A percentile compares a stretch with the other conserved stretches of the same genome.
phyloP scores from a whole-genome alignment of 2,113 vertebrate genomes.

The Cyprinodon tularosa region DNA sequence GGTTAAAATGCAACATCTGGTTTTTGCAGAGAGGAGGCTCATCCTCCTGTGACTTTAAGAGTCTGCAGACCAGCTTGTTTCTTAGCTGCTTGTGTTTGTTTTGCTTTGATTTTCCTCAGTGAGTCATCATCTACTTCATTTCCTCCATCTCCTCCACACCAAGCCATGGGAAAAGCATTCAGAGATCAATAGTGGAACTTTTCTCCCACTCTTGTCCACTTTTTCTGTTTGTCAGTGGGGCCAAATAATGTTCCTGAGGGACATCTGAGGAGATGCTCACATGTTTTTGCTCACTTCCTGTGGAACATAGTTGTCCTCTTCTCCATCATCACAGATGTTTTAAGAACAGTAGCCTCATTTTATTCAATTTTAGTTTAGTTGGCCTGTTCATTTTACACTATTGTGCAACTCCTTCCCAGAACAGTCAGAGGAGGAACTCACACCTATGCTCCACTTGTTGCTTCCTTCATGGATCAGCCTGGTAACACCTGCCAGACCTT shows the following conservation, averaged over 20 bases:
- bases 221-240: conserved; percentile 32
- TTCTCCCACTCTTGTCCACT: conserved; percentile 60
- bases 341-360: conserved; percentile 26
- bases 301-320: conserved; percentile 42
- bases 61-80: conserved; percentile 64
- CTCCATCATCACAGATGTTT: conserved; percentile 8
- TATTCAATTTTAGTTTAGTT: conserved; percentile 8
- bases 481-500: conserved; percentile 40
- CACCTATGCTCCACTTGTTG: conserved; percentile 40
- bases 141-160: conserved; percentile 39
- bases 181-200: conserved; percentile 65
- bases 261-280: conserved; percentile 50
- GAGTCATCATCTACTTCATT: conserved; percentile 66
- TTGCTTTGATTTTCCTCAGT: conserved; percentile 63
- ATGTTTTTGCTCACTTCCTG: conserved; percentile 56
- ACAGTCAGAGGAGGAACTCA: conserved; percentile 60
- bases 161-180: conserved; percentile 70
- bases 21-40: no score
- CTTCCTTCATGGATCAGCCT: conserved; percentile 32
- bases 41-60: conserved; percentile 16
- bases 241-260: conserved; percentile 59
- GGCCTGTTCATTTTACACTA: conserved; percentile 19
- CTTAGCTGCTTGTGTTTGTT: conserved; percentile 68
- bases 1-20: no score
- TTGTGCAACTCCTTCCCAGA: conserved; percentile 41